Percentiles rank a stretch among this genome's conserved stretches.
Evolutionary conservation across 2,797 vertebrate species (phyloP).

Genomic region (Rhinichthys osculus): DNA sequence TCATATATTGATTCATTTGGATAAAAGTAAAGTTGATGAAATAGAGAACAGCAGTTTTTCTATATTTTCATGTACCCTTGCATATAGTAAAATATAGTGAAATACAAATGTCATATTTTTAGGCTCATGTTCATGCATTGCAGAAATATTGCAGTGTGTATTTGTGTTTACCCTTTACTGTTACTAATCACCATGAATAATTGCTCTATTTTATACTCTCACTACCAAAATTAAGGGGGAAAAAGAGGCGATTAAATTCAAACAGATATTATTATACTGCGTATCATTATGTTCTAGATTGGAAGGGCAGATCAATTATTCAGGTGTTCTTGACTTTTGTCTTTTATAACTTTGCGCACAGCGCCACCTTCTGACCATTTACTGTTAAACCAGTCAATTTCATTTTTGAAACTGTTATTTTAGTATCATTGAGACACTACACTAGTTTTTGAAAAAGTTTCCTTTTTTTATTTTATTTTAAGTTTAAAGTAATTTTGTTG

Average conservation of each 20-base stretch:
- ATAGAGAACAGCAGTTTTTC: neutral
- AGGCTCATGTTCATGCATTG: neutral
- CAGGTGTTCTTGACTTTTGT: neutral
- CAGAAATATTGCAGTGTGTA: neutral
- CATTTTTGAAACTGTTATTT: neutral
- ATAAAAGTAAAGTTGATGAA: neutral
- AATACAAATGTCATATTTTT: neutral
- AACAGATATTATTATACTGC: neutral
- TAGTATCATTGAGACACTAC: neutral
- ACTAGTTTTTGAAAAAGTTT: neutral
- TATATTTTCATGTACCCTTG: neutral
- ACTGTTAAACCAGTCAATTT: neutral
- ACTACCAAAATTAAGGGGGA: neutral
- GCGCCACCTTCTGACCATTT: conserved; percentile 29
- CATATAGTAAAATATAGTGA: neutral
- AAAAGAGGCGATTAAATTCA: neutral
- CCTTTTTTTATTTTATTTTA: neutral
- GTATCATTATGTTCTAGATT: neutral
- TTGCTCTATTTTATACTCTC: neutral
- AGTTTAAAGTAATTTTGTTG: neutral
- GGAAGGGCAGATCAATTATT: neutral
- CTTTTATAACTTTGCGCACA: neutral
- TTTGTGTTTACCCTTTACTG: neutral
- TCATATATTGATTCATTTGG: neutral
- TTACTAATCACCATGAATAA: neutral